Conservation (phyloP, 2,797 vertebrate species). For the Chromis chromis region DNA sequence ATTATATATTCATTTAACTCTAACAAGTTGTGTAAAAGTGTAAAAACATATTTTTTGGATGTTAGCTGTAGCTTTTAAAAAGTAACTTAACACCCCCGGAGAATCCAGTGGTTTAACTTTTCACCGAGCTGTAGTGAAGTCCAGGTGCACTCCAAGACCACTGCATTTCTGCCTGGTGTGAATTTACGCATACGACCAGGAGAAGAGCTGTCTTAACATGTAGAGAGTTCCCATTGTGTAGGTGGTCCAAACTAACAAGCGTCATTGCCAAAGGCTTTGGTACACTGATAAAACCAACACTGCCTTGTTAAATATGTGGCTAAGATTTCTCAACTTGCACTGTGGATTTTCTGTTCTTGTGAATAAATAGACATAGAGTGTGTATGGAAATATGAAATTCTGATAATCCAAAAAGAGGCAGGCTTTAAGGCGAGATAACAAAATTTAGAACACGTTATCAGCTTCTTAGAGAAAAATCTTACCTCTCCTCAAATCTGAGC, state of each 20-base stretch:
- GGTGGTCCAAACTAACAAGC: neutral
- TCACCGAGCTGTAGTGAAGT: neutral
- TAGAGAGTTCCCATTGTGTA: neutral
- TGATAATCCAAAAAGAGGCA: neutral
- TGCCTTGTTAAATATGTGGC: neutral
- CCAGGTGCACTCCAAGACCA: neutral
- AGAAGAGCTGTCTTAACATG: neutral
- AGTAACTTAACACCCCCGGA: neutral
- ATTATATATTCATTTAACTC: too few relatives aligned
- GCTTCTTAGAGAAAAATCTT: constrained; percentile 40
- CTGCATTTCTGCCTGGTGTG: neutral
- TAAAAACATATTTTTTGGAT: neutral
- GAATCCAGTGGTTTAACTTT: neutral
- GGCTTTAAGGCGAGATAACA: neutral
- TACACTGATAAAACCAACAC: neutral
- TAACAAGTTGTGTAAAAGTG: too few relatives aligned
- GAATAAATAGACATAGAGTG: neutral
- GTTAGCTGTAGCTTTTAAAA: neutral
- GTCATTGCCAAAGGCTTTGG: neutral
- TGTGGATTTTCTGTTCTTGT: neutral
- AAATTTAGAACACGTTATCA: neutral
- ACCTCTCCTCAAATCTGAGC: constrained; percentile 86
- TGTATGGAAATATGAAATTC: neutral
- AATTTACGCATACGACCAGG: neutral
- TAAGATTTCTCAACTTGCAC: neutral